Base-by-base conservation (phyloP, 2,113 vertebrate genomes). In the Antigone vipio region DNA sequence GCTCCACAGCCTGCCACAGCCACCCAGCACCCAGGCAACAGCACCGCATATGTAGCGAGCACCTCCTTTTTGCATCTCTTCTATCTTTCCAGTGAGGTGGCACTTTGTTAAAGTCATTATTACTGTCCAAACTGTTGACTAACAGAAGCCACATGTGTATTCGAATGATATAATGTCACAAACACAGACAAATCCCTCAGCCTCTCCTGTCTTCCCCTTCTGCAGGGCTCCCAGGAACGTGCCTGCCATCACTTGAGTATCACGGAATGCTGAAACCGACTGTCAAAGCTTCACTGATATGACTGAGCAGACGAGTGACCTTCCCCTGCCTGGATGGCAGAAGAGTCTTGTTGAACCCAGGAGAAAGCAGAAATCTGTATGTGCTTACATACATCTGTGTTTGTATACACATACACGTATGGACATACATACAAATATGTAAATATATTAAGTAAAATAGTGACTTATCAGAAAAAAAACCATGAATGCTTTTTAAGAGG, bases 191-290 rank as follows among this genome's bases (percentile, higher is more conserved):
- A 84, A 71, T 44, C 19, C 29, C 32, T 66, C 45, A 62, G 44
- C 6, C 14, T 67, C 44, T 50, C 35, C 58, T 2, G 0, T 76
- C n/a, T 69, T 76, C 21, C 29, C 22, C 13, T 24, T 89, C 86
- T 73, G 49, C 80, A 73, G 60, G 49, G 42, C 58, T 93, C 35
- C 55, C 79, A 78, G 50, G 45, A 67, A 79, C 2, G 3, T 15
- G n/a, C 19, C n/a, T 69, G 20, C 58, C 22, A 44, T 26, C 0
- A 0, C 42, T 53, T 0, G 1, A 71, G 42, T 64, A 83, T 38
- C 58, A 45, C 3, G 9, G 71, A 66, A 93, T 21, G 24, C 60
- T 78, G 91, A 84, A 91, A 80, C 27, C 2, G 3, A 34, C 58
- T 63, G 60, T 10, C 52, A 63, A 89, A 88, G 47, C 29, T 69